Evolutionary conservation across 1,140 invertebrate genomes (phyloP).

Genomic region (Himalopsyche phryganea): DNA sequence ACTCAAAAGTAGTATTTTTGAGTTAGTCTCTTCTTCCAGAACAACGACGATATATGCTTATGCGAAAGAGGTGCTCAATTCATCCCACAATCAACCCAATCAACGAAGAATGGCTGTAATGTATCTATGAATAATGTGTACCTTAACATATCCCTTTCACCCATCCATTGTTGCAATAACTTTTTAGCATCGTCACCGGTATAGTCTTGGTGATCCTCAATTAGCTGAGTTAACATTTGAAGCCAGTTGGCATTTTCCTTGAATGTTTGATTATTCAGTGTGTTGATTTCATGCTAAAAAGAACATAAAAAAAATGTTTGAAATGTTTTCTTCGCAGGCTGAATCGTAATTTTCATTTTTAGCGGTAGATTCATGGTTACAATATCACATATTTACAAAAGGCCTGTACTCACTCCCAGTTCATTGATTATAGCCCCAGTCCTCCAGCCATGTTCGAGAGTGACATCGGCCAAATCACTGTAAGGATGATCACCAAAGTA

Average conservation of each 20-base stretch:
- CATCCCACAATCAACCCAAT: too few relatives aligned
- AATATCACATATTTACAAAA: too few relatives aligned
- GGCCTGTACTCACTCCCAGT: slow-evolving; percentile 71
- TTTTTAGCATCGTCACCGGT: slow-evolving; percentile 65
- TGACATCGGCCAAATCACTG: slow-evolving; percentile 94
- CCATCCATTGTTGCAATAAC: slow-evolving; percentile 75
- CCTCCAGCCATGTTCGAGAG: slow-evolving; percentile 92
- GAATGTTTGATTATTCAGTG: slow-evolving; percentile 78
- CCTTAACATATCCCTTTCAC: slow-evolving; percentile 80
- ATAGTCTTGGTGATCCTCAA: slow-evolving; percentile 85
- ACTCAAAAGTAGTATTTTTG: too few relatives aligned
- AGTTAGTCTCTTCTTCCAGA: too few relatives aligned
- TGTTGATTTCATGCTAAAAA: slow-evolving; percentile 87
- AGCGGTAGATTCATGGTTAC: too few relatives aligned
- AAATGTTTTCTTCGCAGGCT: neutral
- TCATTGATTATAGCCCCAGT: slow-evolving; percentile 98
- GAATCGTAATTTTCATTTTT: too few relatives aligned
- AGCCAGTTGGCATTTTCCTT: slow-evolving; percentile 90
- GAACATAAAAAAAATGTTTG: slow-evolving; percentile 20
- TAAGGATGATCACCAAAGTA: slow-evolving; percentile 99
- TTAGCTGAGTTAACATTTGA: slow-evolving; percentile 85
- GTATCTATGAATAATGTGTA: too few relatives aligned
- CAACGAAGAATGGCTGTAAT: too few relatives aligned
- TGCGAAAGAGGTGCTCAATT: too few relatives aligned
- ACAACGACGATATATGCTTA: too few relatives aligned